Percentiles rank a stretch among this genome's conserved stretches.
Evolutionary conservation across 2,888 invertebrate species (phyloP).

Genomic region (Drosophila kambysellisi): DNA sequence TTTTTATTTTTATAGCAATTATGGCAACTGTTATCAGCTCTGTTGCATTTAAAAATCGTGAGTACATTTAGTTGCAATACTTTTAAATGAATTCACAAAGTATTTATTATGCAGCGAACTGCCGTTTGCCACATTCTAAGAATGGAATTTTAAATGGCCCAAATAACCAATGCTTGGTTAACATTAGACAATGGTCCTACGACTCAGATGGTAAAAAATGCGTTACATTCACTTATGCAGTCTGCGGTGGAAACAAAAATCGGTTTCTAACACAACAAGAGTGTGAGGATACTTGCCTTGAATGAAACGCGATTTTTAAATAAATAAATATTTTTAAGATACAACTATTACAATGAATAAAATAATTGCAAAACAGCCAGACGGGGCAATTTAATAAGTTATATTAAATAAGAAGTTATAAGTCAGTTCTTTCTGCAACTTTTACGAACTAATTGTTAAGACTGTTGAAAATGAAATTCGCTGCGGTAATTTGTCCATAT

Average conservation of each 20-base stretch:
- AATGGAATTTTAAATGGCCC: constrained; percentile 13
- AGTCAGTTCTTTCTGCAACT: not conserved
- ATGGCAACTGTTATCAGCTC: not conserved
- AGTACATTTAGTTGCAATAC: not conserved
- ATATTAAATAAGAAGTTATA: not conserved
- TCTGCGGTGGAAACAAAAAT: constrained; percentile 44
- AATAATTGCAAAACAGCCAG: not conserved
- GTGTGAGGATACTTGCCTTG: constrained; percentile 13
- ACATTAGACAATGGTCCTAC: constrained; percentile 4
- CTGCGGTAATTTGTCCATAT: constrained; percentile 27
- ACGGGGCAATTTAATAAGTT: not conserved
- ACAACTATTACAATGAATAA: not conserved
- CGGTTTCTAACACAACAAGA: constrained; percentile 3
- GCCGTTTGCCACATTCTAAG: constrained; percentile 27
- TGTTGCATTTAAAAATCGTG: not conserved
- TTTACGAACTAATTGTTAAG: constrained; percentile 32
- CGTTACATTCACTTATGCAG: constrained; percentile 38
- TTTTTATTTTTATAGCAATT: not conserved
- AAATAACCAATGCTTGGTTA: not conserved
- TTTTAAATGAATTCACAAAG: not conserved
- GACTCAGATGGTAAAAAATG: constrained; percentile 29
- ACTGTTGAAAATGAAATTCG: constrained; percentile 39
- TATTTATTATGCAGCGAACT: constrained; percentile 20
- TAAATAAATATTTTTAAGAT: not conserved
- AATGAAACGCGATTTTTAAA: not conserved